A percentile compares a stretch with the other conserved stretches of the same genome.
phyloP scores from a whole-genome alignment of 2,113 vertebrate genomes.

The Acanthisitta chloris region DNA sequence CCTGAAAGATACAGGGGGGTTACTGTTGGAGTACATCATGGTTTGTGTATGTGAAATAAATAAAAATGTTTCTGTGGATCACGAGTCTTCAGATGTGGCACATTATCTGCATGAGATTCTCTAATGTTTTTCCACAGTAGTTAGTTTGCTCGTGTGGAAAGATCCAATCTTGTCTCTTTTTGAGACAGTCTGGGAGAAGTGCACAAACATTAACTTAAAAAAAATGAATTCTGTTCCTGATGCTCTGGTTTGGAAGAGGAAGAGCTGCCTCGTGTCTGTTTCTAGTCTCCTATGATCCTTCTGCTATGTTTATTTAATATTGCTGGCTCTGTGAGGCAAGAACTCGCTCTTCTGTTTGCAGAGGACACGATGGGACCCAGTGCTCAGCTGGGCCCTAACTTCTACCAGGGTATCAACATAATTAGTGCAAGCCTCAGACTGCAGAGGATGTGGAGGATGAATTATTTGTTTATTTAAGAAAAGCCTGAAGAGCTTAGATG shows the following conservation, averaged over 20 bases:
- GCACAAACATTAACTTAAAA: not conserved
- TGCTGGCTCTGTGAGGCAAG: not conserved
- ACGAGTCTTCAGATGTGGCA: not conserved
- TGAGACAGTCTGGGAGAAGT: not conserved
- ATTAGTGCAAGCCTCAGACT: not conserved
- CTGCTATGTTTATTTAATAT: not conserved
- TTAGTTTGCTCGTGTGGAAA: not conserved
- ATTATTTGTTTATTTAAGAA: conserved; percentile 27
- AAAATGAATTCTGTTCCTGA: not conserved
- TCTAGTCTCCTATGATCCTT: not conserved
- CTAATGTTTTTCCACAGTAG: not conserved
- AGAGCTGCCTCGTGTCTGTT: not conserved
- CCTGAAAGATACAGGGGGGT: not conserved
- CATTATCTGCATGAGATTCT: not conserved
- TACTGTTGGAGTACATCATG: not conserved
- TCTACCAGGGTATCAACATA: not conserved
- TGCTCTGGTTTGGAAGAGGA: not conserved
- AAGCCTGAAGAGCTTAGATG: not conserved
- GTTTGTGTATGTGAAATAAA: not conserved
- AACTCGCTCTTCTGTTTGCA: not conserved
- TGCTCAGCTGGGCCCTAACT: not conserved
- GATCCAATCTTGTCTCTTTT: not conserved
- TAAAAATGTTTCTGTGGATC: not conserved
- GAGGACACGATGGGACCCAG: not conserved
- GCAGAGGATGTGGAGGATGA: not conserved